These are phyloP conservation scores for Myzus persicae DNA, from an alignment of 1,140 invertebrate genomes.

Conservation along the genomic window DNA sequence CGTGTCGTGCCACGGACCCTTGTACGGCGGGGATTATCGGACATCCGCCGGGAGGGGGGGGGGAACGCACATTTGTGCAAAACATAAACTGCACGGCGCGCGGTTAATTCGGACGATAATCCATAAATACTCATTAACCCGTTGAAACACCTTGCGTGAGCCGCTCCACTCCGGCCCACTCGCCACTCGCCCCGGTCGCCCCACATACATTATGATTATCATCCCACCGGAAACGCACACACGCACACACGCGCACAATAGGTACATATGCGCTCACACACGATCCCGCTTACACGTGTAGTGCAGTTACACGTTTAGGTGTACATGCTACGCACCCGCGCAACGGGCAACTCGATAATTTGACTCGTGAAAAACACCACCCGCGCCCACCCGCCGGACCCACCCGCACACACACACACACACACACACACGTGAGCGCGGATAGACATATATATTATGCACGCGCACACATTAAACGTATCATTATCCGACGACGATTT, in stretches of 20 bases:
- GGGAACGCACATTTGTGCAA: slow-evolving; percentile 1
- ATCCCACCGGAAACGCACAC: slow-evolving; percentile 27
- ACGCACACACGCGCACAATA: background rate
- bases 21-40: slow-evolving; percentile 29
- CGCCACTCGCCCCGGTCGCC: background rate
- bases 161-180: background rate
- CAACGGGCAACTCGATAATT: slow-evolving; percentile 39
- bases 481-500: slow-evolving; percentile 33
- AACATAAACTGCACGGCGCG: slow-evolving; percentile 38
- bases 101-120: slow-evolving; percentile 57
- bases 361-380: slow-evolving; percentile 41
- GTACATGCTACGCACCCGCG: background rate
- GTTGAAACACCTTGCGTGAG: slow-evolving; percentile 46
- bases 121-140: slow-evolving; percentile 58
- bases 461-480: background rate
- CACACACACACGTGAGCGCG: background rate
- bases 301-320: background rate
- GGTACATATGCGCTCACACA: background rate
- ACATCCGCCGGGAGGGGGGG: background rate
- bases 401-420: background rate
- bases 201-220: background rate
- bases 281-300: background rate
- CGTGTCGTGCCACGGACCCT: background rate
- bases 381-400: background rate
- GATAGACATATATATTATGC: too few relatives aligned